Evolutionary conservation across 2,113 vertebrate genomes (phyloP).

Genomic region (Cromileptes altivelis): DNA sequence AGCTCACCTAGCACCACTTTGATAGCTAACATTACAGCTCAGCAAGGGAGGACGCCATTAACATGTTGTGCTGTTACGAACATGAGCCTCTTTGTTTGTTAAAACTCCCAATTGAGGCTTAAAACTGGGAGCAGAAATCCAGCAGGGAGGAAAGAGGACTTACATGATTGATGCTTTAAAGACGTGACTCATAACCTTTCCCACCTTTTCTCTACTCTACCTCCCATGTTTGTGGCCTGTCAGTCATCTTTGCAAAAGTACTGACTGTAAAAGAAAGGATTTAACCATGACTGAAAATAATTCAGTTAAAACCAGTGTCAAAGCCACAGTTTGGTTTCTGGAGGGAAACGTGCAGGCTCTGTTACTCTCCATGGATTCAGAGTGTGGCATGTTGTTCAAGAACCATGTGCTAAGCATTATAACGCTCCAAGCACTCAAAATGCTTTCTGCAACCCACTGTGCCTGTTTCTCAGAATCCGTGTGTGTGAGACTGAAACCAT

Average conservation of each 20-base stretch:
- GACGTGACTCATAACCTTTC: constrained; percentile 25
- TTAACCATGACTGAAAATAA: constrained; percentile 20
- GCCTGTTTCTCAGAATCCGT: constrained; percentile 32
- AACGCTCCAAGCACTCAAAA: constrained; percentile 46
- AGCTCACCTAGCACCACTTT: too few species aligned
- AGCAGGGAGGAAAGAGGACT: constrained; percentile 7
- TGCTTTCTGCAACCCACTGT: constrained; percentile 37
- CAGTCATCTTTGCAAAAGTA: constrained; percentile 5
- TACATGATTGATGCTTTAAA: constrained; percentile 27
- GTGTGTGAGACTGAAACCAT: constrained; percentile 42
- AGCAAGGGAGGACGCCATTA: too few species aligned
- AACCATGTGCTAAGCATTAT: constrained; percentile 27
- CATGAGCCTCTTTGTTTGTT: background rate
- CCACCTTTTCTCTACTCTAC: background rate
- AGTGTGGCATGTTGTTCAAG: constrained; percentile 39
- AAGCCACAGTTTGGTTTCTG: constrained; percentile 36
- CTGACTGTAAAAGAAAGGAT: constrained; percentile 3
- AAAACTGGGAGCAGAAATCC: background rate
- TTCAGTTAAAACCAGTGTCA: constrained; percentile 18
- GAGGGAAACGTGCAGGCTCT: constrained; percentile 14
- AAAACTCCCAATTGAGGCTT: background rate
- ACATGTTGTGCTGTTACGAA: too few species aligned
- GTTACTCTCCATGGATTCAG: constrained; percentile 42
- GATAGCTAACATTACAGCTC: too few species aligned
- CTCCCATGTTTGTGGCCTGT: constrained; percentile 13